Conservation (phyloP, 2,888 invertebrate genomes). For the Pristionchus fissidentatus region DNA sequence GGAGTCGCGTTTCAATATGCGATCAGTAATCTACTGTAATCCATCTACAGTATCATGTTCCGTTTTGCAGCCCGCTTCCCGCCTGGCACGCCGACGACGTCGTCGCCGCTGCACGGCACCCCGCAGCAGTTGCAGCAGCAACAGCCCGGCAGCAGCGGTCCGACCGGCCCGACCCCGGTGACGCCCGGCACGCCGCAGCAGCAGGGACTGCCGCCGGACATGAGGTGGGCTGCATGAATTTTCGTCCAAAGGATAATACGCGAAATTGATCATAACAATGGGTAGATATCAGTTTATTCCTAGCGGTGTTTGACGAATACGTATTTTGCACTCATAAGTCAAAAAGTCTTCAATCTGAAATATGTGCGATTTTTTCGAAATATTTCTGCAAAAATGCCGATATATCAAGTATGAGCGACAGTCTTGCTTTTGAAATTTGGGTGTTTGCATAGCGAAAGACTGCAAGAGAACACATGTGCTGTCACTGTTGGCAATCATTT, state of each 20-base stretch:
- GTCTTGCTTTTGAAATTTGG: too few species aligned
- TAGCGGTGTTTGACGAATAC: too few species aligned
- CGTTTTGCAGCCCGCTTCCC: neutral
- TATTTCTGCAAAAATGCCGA: too few species aligned
- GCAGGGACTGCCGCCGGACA: neutral
- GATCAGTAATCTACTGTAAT: neutral
- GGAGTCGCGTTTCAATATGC: neutral
- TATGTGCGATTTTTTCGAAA: too few species aligned
- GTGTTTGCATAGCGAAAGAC: too few species aligned
- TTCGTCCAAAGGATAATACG: neutral
- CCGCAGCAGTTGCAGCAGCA: conserved; percentile 6
- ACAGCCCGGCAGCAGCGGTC: neutral
- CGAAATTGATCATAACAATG: neutral
- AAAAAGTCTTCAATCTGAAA: too few species aligned
- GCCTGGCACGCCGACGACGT: conserved; percentile 30
- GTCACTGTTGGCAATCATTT: too few species aligned
- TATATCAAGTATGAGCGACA: too few species aligned
- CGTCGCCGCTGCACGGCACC: conserved; percentile 3
- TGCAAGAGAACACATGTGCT: too few species aligned
- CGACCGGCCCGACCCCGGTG: neutral
- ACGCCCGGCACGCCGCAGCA: conserved; percentile 11
- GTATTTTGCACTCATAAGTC: too few species aligned
- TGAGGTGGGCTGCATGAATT: neutral
- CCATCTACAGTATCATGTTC: neutral
- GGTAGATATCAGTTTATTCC: too few species aligned